Base-by-base conservation (phyloP, 1,140 invertebrate species). In the Diplogasteroides magnus region DNA sequence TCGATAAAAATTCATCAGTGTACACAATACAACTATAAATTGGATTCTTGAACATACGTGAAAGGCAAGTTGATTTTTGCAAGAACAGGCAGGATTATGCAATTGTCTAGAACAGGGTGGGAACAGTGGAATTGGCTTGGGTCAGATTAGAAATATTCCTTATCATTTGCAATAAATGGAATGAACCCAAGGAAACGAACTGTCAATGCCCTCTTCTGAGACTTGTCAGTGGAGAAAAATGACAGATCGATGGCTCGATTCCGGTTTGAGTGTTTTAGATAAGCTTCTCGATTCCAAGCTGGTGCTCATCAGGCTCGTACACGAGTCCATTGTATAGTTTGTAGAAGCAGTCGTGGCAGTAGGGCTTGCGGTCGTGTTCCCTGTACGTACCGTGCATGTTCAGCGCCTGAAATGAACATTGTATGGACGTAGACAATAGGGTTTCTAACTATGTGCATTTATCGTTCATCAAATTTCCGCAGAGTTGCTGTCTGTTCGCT, bases 331-430 rank as follows among this genome's bases (percentile, higher is more conserved):
- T 82, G 71, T 77, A 81, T 14, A 81, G 74, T 71, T 79, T 78
- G 70, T 81, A 81, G 68, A 81, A 81, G 61, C 79, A 81, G 61
- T 81, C 79, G 61, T 81, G 80, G 48, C 80, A 77, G 64, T 77
- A 77, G 2, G 76, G 80, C 56, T 79, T 77, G 1, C 62, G 56
- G 32, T 83, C 79, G 69, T 82, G 80, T 64, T 82, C 80, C 14
- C 80, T 68, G 71, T 77, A 82, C 28, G 82, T 82, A 31, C 80
- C 80, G 29, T 78, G 76, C 62, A 82, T 68, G 64, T 82, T 83
- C 29, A 82, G 64, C 29, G 80, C 79, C 77, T 77, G 70, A 32
- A 77, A 11, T 48, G 37, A 48, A 48, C 37, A 48, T 48, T 48
- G 37, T 48, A 48, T n/a, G n/a, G n/a, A n/a, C n/a, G n/a, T n/a